Evolutionary conservation across 1,140 invertebrate species (phyloP).

Genomic region (Bombus huntii): DNA sequence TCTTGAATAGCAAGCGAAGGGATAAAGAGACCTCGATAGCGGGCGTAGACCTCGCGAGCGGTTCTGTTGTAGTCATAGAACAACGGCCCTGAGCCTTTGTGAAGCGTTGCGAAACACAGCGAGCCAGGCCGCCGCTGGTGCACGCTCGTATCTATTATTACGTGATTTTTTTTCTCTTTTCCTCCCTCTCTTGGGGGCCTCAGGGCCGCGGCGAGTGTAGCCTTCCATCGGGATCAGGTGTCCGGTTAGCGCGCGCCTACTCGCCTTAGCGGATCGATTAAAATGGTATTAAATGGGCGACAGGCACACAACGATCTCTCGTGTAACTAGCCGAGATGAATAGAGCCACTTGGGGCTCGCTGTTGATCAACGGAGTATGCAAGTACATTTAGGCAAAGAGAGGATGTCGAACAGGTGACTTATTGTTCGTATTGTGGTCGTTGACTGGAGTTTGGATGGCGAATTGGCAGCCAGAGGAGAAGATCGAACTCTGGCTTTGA

Average conservation of each 20-base stretch:
- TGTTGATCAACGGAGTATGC: not conserved
- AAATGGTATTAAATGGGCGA: slow-evolving; percentile 53
- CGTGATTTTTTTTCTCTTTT: slow-evolving; percentile 36
- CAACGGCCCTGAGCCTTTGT: slow-evolving; percentile 66
- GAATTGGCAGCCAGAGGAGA: not conserved
- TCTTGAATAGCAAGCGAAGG: slow-evolving; percentile 41
- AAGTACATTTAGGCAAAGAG: slow-evolving; percentile 1
- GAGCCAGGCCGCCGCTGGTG: slow-evolving; percentile 33
- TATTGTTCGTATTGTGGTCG: not conserved
- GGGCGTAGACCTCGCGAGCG: slow-evolving; percentile 73
- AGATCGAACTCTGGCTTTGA: not conserved
- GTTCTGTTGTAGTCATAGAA: slow-evolving; percentile 58
- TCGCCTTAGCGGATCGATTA: slow-evolving; percentile 35
- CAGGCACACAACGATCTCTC: not conserved
- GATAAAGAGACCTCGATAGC: slow-evolving; percentile 68
- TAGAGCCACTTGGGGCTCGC: not conserved
- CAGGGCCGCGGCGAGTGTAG: slow-evolving; percentile 54
- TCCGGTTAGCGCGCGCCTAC: slow-evolving; percentile 38
- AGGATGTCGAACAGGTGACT: not conserved
- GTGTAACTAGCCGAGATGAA: no score
- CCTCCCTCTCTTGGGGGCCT: not conserved
- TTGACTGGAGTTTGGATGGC: not conserved
- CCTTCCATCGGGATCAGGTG: slow-evolving; percentile 64
- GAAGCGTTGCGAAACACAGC: slow-evolving; percentile 60
- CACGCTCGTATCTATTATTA: slow-evolving; percentile 65